Conservation (phyloP, 2,113 vertebrate species). For the Sus scrofa region T2T-Sscrofa CM000819.6:85862001-85862500, state of each 20-base stretch:
- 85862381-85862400: neutral
- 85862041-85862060: neutral
- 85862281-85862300: neutral
- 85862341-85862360: neutral
- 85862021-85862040: constrained; percentile 66
- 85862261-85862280: neutral
- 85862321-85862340: neutral
- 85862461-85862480: neutral
- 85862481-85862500: neutral
- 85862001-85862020: constrained; percentile 69
- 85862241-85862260: constrained; percentile 46
- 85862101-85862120: constrained; percentile 75
- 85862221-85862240: constrained; percentile 14
- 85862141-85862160: constrained; percentile 52
- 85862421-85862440: neutral
- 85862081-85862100: constrained; percentile 61
- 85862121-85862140: constrained; percentile 58
- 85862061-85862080: constrained; percentile 58
- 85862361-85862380: neutral
- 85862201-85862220: constrained; percentile 44
- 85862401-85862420: neutral
- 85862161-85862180: constrained; percentile 68
- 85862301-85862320: neutral
- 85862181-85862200: constrained; percentile 53
- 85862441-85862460: neutral